Conservation (phyloP, 2,888 invertebrate genomes). For the Electrophaes corylata region DNA sequence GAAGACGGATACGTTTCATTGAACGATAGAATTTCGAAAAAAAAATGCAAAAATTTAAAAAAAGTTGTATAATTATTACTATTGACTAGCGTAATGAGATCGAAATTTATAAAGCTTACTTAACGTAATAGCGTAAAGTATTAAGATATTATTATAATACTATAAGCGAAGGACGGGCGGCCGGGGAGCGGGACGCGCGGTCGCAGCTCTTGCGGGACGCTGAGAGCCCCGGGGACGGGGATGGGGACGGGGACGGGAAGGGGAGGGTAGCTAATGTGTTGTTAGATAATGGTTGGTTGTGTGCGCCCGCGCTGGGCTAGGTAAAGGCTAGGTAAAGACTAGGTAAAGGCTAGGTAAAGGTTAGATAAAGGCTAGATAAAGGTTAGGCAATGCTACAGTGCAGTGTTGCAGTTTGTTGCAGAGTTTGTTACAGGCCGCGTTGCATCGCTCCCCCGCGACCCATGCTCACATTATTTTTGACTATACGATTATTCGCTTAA, state of each 20-base stretch:
- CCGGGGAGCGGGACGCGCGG: constrained; percentile 45
- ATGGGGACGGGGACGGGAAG: constrained; percentile 30
- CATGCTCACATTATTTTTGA: constrained; percentile 82
- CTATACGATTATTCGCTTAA: constrained; percentile 84
- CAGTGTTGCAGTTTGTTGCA: too few species aligned
- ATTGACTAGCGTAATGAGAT: constrained; percentile 82
- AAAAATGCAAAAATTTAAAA: constrained; percentile 81
- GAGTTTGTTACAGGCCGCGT: too few species aligned
- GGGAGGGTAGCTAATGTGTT: constrained; percentile 57
- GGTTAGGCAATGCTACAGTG: neutral
- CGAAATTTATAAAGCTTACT: constrained; percentile 84
- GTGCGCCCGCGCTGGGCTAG: constrained; percentile 3
- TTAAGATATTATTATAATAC: constrained; percentile 82
- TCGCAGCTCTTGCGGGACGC: constrained; percentile 51
- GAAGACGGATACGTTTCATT: constrained; percentile 75
- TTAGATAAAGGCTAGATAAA: neutral
- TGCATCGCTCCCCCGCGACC: constrained; percentile 69
- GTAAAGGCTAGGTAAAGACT: neutral
- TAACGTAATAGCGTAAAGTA: constrained; percentile 84
- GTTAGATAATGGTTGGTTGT: constrained; percentile 37
- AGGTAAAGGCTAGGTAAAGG: neutral
- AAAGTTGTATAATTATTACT: constrained; percentile 84
- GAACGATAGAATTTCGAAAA: constrained; percentile 84
- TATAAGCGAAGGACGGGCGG: constrained; percentile 70
- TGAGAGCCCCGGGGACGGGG: constrained; percentile 38